phyloP scores from a whole-genome alignment of 1,140 invertebrate genomes.

The Hirudo medicinalis region DNA sequence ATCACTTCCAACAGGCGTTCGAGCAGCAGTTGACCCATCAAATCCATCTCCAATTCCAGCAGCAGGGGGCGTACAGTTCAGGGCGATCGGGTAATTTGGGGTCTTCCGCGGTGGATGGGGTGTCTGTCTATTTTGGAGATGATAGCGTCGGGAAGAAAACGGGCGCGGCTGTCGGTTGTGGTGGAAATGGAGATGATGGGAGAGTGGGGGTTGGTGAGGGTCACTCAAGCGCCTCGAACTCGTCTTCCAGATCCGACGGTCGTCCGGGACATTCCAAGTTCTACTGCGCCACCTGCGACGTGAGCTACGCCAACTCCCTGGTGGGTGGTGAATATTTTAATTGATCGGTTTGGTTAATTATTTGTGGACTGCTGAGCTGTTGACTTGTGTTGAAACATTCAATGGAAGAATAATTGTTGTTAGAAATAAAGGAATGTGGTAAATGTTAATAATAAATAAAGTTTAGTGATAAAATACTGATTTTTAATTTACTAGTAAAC shows the following conservation, averaged over 20 bases:
- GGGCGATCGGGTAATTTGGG: background rate
- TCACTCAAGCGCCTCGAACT: background rate
- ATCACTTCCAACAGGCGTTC: background rate
- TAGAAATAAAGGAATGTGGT: too few species aligned
- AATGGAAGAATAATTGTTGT: too few species aligned
- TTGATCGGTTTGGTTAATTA: background rate
- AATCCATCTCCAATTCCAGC: background rate
- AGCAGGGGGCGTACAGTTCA: background rate
- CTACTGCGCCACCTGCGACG: background rate
- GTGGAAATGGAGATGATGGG: background rate
- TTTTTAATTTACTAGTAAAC: too few species aligned
- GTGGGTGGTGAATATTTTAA: background rate
- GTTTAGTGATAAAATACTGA: too few species aligned
- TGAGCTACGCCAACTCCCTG: constrained; percentile 4
- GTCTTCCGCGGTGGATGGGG: background rate
- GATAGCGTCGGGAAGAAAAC: constrained; percentile 8
- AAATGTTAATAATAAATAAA: too few species aligned
- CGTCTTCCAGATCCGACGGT: background rate
- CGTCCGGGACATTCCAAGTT: background rate
- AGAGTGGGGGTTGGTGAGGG: constrained; percentile 3
- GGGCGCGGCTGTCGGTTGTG: background rate
- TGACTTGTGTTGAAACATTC: too few species aligned
- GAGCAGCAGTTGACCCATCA: background rate
- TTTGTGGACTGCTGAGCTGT: too few species aligned
- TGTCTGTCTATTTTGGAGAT: constrained; percentile 9